Evolutionary conservation across 1,140 invertebrate genomes (phyloP), one percentile per base, ranked within the genome.

Genomic region (Hyposmocoma kahamanoa): DNA sequence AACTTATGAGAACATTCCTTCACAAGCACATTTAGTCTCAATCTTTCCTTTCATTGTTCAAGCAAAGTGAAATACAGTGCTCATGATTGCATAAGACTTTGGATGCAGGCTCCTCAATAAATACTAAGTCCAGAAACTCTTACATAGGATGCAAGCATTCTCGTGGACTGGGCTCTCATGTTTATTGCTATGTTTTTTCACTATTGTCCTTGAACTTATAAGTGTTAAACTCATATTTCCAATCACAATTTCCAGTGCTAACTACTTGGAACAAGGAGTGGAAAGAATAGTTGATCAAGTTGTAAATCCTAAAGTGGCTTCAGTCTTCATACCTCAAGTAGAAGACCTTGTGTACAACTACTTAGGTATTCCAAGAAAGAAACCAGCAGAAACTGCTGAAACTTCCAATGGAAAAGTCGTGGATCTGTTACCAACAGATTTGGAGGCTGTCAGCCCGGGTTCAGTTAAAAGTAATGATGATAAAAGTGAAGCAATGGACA

Each of bases 251-350:
- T 52, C 47, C 81, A 96, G 95, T 66, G 92, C 92, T 52, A 93
- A 93, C 36, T 94, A 94, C 81, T 81, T 96, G 52, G 91, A 93
- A 53, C 91, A 90, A 50, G 96, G 96, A 17, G 93, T 98, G 3
- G 96, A 97, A 75, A 90, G 96, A 59, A 96, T 98, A 52, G 95
- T 98, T 0, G 96, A 98, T 79, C 96, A 98, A 89, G 95, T 97
- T 0, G 95, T 98, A 0, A 96, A 97, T 83, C 95, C 96, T 2
- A 97, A 97, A 88, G 93, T 97, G 4, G 91, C 92, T 54, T 90
- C 91, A 6, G 90, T 96, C 1, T 97, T 98, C 72, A 91, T 95
- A 68, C 94, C 96, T 5, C 92, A 95, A 88, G 95, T 98, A 39
- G 95, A 97, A 81, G 94, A 96, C 67, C 91, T 96, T 9, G 93